Evolutionary conservation across 2,888 invertebrate genomes (phyloP).

Genomic region (Bedellia somnulentella): DNA sequence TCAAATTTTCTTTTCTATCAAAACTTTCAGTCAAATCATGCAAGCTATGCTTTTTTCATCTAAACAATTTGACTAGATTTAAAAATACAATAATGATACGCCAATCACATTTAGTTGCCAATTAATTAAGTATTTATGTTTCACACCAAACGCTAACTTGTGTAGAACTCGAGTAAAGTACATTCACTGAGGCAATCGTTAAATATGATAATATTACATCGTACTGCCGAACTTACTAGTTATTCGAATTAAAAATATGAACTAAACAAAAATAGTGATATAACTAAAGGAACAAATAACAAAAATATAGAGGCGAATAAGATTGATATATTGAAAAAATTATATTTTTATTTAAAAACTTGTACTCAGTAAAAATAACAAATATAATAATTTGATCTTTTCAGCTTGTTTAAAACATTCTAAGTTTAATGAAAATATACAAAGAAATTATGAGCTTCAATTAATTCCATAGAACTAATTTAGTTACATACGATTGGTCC

Average conservation of each 20-base stretch:
- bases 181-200: too few species aligned
- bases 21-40: too few species aligned
- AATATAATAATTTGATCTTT: conserved; percentile 58
- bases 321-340: conserved; percentile 53
- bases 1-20: conserved; percentile 27
- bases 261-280: conserved; percentile 52
- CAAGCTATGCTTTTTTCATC: conserved; percentile 34
- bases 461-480: conserved; percentile 28
- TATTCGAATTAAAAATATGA: conserved; percentile 12
- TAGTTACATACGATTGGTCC: conserved; percentile 43
- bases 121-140: too few species aligned
- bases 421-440: conserved; percentile 24
- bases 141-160: too few species aligned
- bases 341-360: conserved; percentile 51
- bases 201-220: too few species aligned
- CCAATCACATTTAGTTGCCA: conserved; percentile 40
- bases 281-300: conserved; percentile 59
- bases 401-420: conserved; percentile 39
- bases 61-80: conserved; percentile 58
- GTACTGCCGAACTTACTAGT: too few species aligned
- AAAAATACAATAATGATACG: conserved; percentile 31
- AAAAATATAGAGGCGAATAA: conserved; percentile 52
- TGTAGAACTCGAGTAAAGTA: too few species aligned
- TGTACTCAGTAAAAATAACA: conserved; percentile 61
- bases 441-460: conserved; percentile 38